Evolutionary conservation across 2,888 invertebrate genomes (phyloP).

Genomic region (Pristionchus mayeri): DNA sequence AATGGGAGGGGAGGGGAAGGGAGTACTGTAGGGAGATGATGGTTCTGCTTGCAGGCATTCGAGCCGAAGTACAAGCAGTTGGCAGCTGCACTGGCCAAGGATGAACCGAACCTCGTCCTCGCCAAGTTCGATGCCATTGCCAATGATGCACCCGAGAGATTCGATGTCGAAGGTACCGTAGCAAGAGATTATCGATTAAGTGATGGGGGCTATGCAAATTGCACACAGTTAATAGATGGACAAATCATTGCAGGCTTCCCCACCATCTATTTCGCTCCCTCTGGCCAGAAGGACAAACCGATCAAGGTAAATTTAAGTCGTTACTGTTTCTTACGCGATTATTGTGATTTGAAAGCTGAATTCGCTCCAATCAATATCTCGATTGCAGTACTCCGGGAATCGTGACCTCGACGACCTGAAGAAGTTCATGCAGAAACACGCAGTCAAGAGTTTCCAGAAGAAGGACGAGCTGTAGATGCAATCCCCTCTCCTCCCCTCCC

Average conservation of each 20-base stretch:
- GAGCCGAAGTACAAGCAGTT: conserved; percentile 78
- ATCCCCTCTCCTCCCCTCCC: background rate
- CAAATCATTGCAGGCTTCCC: conserved; percentile 77
- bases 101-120: conserved; percentile 76
- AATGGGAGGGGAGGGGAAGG: no score
- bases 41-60: conserved; percentile 76
- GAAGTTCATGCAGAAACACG: conserved; percentile 73
- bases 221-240: background rate
- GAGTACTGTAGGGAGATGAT: background rate
- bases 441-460: conserved; percentile 72
- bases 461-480: conserved; percentile 70
- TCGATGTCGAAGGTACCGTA: conserved; percentile 76
- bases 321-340: background rate
- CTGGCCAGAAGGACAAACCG: conserved; percentile 73
- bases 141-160: conserved; percentile 78
- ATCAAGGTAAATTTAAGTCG: no score
- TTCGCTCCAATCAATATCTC: background rate
- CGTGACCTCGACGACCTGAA: conserved; percentile 72
- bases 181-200: background rate
- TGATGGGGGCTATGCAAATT: background rate
- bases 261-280: conserved; percentile 79
- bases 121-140: conserved; percentile 80
- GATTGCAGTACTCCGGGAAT: conserved; percentile 73
- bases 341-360: background rate
- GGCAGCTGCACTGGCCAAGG: conserved; percentile 67